Base-by-base conservation (phyloP, 1,140 invertebrate species). In the Rhyacophila brunnea region DNA sequence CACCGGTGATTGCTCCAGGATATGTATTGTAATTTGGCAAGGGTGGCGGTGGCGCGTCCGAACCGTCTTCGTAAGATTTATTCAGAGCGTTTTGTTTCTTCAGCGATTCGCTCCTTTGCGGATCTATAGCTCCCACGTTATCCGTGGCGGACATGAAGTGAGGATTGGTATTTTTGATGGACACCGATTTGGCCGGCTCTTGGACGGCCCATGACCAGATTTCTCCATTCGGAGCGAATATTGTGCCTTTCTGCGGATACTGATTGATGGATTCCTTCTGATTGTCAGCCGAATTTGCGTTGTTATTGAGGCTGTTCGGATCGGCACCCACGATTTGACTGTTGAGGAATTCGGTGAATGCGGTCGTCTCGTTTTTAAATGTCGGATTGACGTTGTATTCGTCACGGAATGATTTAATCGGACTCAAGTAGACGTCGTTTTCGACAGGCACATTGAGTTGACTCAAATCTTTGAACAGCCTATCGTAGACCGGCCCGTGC, bases 401-500 rank as follows among this genome's bases (percentile, higher is more conserved):
- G 20, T 81, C 72, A 18, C 81, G 70, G 38, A 83, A 75, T 2
- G 76, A 67, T 59, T 81, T 79, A 20, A 83, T 76, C 4, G 81
- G 81, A 60, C 75, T 72, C 36, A 83, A 62, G 53, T 82, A 72
- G 17, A 81, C 75, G 67, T 82, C 81, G 59, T 74, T 72, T 7
- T 70, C 69, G n/a, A 80, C 71, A 0, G 74, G 66, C 34, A 82
- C 75, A 54, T 80, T 80, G 44, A 81, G 74, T 38, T 80, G 78
- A 51, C 73, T 76, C 0, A 83, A 68, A 56, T 78, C 75, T 42
- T 80, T 79, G 36, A 82, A 75, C 1, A 83, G 65, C 56, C 80
- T 80, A 40, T 82, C 79, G 63, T 83, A 83, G 13, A 81, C 76
- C 0, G 80, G 80, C 0, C 76, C 80, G 68, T 83, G 81, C 66